Base-by-base conservation (phyloP, 2,113 vertebrate species). In the Rhabdomys dilectus region DNA sequence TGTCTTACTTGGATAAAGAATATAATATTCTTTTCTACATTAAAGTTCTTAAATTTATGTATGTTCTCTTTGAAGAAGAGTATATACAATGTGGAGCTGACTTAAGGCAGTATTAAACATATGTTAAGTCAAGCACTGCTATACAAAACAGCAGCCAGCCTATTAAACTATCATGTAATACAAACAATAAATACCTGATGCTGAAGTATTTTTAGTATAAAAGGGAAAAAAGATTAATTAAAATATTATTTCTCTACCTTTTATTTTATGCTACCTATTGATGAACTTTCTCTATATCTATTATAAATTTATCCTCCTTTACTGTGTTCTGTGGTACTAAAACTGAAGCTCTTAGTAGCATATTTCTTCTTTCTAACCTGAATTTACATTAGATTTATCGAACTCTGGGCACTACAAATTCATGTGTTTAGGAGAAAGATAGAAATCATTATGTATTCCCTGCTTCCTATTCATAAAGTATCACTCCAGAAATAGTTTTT, bases 231-330 rank as follows among this genome's bases (percentile, higher is more conserved):
- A 58, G 4, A 45, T 51, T 2, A 92, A 73, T 81, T 91, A 66
- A 78, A 85, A 80, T 34, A 48, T 48, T 58, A n/a, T 89, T 3
- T 34, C 81, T 88, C 16, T 75, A 60, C 9, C 1, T 75, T 78
- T 96, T 24, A 85, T 42, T 88, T 75, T 84, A 64, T 88, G 31
- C 5, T 16, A 72, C 10, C 77, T 89, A 66, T 93, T 91, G 88
- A 93, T 26, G 12, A 84, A 84, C 42, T 66, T 66, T n/a, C 4
- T 58, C 15, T 68, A 13, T 89, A 9, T 89, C 39, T 73, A 6
- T 48, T 93, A 86, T 31, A 89, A 78, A 84, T 77, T 93, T 31
- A 62, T 36, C 24, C 16, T 84, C 68, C 42, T 88, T 10, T 82
- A 64, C 2, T 82, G 24, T 82, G 36, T 6, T 81, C 10, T n/a